Evolutionary conservation across 2,888 invertebrate species (phyloP).

Genomic region (Chrysina gloriosa): DNA sequence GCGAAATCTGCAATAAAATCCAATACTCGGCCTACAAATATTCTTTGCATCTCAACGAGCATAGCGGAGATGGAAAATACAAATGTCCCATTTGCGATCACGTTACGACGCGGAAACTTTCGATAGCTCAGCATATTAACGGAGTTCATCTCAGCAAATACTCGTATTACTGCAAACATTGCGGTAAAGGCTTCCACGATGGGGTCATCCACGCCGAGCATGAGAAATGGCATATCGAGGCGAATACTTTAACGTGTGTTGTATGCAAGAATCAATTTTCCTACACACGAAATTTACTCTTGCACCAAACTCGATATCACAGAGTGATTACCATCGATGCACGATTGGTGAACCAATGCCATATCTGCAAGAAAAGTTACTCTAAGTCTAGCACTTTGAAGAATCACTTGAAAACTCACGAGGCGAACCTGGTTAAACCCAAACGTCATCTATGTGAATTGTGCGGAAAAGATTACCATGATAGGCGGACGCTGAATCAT

Average conservation of each 20-base stretch:
- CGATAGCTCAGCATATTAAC: slow-evolving; percentile 23
- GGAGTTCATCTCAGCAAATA: slow-evolving; percentile 15
- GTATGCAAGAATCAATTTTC: no score
- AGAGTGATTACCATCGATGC: no score
- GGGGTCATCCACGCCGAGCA: no score
- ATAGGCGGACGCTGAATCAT: slow-evolving; percentile 55
- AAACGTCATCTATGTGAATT: slow-evolving; percentile 59
- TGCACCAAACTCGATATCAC: no score
- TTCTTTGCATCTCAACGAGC: slow-evolving; percentile 42
- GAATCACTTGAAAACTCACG: slow-evolving; percentile 60
- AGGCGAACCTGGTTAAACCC: slow-evolving; percentile 47
- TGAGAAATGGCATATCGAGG: no score
- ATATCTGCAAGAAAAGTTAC: slow-evolving; percentile 56
- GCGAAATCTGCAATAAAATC: slow-evolving; percentile 41
- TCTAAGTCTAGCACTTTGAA: slow-evolving; percentile 60
- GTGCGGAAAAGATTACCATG: slow-evolving; percentile 60
- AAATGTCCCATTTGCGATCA: slow-evolving; percentile 33
- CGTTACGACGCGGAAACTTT: background rate
- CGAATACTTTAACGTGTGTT: no score
- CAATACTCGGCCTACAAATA: slow-evolving; percentile 54
- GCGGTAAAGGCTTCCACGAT: background rate
- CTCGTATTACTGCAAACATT: background rate
- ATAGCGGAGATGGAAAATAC: no score
- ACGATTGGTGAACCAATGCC: slow-evolving; percentile 61
- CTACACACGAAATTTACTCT: no score